Conservation (phyloP, 2,888 invertebrate genomes). For the Epirrhoe tristata region DNA sequence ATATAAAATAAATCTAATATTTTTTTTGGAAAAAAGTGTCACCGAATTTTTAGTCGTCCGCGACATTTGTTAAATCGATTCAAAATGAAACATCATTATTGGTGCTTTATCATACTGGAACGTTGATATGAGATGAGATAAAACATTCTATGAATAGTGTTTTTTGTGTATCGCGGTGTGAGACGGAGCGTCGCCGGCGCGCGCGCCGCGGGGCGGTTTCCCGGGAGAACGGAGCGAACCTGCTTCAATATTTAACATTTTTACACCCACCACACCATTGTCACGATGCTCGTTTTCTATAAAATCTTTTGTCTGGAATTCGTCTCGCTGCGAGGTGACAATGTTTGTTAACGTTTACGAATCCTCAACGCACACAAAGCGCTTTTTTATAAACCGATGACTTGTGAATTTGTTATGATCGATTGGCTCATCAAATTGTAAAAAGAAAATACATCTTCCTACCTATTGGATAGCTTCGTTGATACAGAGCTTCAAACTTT, state of each 20-base stretch:
- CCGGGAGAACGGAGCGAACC: constrained; percentile 74
- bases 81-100: constrained; percentile 83
- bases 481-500: background rate
- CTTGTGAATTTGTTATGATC: constrained; percentile 85
- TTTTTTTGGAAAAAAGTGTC: constrained; percentile 64
- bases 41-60: constrained; percentile 63
- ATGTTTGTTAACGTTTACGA: constrained; percentile 80
- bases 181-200: constrained; percentile 80
- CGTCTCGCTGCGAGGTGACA: constrained; percentile 79
- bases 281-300: constrained; percentile 69
- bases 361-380: constrained; percentile 75
- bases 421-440: constrained; percentile 64
- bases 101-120: constrained; percentile 80
- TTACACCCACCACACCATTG: constrained; percentile 79
- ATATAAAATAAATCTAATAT: constrained; percentile 46
- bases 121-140: constrained; percentile 79
- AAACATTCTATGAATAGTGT: constrained; percentile 66
- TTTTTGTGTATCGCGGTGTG: constrained; percentile 78
- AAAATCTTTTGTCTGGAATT: constrained; percentile 76
- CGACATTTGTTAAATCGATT: constrained; percentile 75
- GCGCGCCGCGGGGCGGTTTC: constrained; percentile 81
- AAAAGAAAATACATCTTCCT: too few relatives aligned
- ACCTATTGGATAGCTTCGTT: constrained; percentile 57
- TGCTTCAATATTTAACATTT: constrained; percentile 80
- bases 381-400: constrained; percentile 81